Evolutionary conservation across 2,113 vertebrate genomes (phyloP).

Genomic region (Eidolon helvum): DNA sequence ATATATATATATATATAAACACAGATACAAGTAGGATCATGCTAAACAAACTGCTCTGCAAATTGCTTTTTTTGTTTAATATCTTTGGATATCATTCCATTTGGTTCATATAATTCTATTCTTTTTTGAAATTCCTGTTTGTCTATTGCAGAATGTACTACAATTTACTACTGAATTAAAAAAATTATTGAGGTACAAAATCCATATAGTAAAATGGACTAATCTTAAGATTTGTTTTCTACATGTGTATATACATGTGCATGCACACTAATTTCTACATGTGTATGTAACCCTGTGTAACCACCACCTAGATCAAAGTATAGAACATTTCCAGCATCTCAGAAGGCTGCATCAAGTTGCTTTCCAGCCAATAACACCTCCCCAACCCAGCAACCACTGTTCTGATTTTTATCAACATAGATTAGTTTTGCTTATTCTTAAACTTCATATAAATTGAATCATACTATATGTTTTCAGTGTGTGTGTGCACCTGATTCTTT

Average conservation of each 20-base stretch:
- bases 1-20: background rate
- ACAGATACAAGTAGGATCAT: background rate
- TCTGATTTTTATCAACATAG: background rate
- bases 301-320: background rate
- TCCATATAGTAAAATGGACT: background rate
- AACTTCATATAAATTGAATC: background rate
- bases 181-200: background rate
- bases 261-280: background rate
- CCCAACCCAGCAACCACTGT: background rate
- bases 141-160: background rate
- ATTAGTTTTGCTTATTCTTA: background rate
- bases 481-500: background rate
- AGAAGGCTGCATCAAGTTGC: background rate
- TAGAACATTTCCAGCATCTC: background rate
- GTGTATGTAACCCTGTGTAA: background rate
- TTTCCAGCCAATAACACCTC: background rate
- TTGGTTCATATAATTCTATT: conserved; percentile 4
- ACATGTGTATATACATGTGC: background rate
- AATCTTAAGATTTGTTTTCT: conserved; percentile 4
- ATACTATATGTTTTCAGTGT: background rate
- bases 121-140: background rate
- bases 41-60: background rate
- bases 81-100: background rate
- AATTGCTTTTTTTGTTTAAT: background rate
- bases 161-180: background rate